A percentile compares a stretch with the other conserved stretches of the same genome.
phyloP scores from a whole-genome alignment of 2,888 invertebrate species.

The Parapristionchus giblindavisi region DNA sequence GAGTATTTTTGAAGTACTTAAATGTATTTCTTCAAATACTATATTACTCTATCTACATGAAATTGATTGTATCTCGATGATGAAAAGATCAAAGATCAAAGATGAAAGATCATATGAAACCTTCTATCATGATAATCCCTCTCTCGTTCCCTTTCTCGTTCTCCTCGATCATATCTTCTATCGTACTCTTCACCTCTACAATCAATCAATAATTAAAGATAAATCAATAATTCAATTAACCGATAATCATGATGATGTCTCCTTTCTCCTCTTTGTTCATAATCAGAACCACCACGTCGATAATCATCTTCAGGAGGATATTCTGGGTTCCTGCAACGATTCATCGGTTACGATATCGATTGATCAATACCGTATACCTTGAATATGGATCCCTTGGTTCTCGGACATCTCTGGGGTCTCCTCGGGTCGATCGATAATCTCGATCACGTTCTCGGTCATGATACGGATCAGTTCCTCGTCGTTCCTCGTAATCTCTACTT shows the following conservation, averaged over 20 bases:
- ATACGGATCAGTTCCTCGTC: constrained; percentile 39
- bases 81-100: too few species aligned
- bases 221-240: background rate
- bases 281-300: constrained; percentile 8
- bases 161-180: constrained; percentile 33
- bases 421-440: constrained; percentile 12
- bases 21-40: background rate
- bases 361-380: background rate
- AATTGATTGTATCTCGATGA: too few species aligned
- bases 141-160: constrained; percentile 32
- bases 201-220: background rate
- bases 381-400: background rate
- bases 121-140: constrained; percentile 35
- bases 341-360: background rate
- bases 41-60: background rate
- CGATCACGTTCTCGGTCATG: constrained; percentile 37
- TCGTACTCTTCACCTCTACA: constrained; percentile 21
- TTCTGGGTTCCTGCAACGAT: constrained; percentile 26
- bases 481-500: constrained; percentile 39
- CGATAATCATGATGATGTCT: constrained; percentile 22
- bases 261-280: constrained; percentile 13
- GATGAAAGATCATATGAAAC: constrained; percentile 23
- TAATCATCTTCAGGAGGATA: constrained; percentile 24
- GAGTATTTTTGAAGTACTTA: background rate
- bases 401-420: constrained; percentile 1